Evolutionary conservation across 2,113 vertebrate genomes (phyloP).

Genomic region (Colinus virginianus): DNA sequence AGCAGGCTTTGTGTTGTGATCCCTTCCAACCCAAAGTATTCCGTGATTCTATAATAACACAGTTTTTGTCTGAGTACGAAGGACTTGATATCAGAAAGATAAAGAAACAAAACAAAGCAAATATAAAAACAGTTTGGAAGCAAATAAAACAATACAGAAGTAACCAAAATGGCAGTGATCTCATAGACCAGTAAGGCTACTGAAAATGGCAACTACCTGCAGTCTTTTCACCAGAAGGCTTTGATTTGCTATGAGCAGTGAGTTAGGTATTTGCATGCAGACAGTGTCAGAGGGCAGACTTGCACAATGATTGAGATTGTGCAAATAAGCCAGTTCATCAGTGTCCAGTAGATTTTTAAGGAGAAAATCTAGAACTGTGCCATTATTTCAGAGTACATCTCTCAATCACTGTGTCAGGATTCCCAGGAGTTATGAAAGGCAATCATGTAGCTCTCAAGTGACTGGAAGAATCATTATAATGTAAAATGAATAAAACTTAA

Average conservation of each 20-base stretch:
- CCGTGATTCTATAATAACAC: background rate
- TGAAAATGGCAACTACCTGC: background rate
- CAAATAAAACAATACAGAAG: background rate
- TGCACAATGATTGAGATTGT: background rate
- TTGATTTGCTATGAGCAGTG: background rate
- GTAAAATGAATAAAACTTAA: slow-evolving; percentile 60
- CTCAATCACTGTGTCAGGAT: slow-evolving; percentile 53
- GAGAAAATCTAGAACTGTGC: slow-evolving; percentile 34
- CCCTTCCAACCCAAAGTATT: background rate
- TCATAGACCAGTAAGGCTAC: background rate
- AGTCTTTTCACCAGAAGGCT: background rate
- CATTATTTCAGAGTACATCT: slow-evolving; percentile 52
- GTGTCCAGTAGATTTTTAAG: background rate
- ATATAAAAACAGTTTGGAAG: background rate
- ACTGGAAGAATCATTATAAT: slow-evolving; percentile 55
- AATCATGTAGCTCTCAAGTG: slow-evolving; percentile 35
- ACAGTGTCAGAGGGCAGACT: slow-evolving; percentile 17
- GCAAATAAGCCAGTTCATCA: slow-evolving; percentile 25
- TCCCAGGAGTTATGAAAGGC: slow-evolving; percentile 55
- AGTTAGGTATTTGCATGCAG: background rate
- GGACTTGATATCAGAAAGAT: background rate
- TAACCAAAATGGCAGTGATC: background rate
- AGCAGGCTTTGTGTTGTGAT: background rate
- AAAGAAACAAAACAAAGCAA: background rate
- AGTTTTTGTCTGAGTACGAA: background rate